Conservation (phyloP, 2,113 vertebrate species). For the Brachypteracias leptosomus region DNA sequence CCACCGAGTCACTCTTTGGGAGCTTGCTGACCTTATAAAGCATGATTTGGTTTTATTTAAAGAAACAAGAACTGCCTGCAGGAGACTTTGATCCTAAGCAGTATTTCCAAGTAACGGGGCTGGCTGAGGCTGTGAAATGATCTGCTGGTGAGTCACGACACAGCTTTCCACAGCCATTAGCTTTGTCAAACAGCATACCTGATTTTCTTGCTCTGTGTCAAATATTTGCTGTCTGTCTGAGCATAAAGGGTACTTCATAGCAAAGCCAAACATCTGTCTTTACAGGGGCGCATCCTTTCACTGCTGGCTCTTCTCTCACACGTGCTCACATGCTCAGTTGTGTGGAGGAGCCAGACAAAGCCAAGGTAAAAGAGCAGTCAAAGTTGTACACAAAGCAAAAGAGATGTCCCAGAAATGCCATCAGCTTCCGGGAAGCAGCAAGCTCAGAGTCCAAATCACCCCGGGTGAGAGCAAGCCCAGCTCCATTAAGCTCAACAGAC, state of each 20-base stretch:
- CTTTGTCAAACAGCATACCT: slow-evolving; percentile 47
- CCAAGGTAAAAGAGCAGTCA: background rate
- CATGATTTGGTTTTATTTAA: slow-evolving; percentile 10
- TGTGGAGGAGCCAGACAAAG: background rate
- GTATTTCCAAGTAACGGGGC: background rate
- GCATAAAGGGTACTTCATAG: slow-evolving; percentile 7
- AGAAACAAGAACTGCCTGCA: background rate
- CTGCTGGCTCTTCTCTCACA: background rate
- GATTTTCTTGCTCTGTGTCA: slow-evolving; percentile 31
- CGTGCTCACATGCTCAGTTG: background rate
- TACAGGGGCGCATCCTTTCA: background rate
- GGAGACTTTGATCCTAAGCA: background rate
- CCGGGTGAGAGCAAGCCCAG: background rate
- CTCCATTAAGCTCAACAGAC: slow-evolving; percentile 10
- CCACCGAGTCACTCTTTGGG: background rate
- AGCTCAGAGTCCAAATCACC: background rate
- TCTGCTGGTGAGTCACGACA: background rate
- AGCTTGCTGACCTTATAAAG: slow-evolving; percentile 31
- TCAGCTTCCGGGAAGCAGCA: slow-evolving; percentile 9
- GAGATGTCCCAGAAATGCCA: background rate
- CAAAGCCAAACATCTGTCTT: background rate
- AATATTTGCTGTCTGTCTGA: slow-evolving; percentile 80
- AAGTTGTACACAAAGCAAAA: background rate
- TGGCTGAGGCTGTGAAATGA: background rate
- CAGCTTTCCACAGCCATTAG: background rate